Base-by-base conservation (phyloP, 2,888 invertebrate genomes). In the Agrochola lychnidis region DNA sequence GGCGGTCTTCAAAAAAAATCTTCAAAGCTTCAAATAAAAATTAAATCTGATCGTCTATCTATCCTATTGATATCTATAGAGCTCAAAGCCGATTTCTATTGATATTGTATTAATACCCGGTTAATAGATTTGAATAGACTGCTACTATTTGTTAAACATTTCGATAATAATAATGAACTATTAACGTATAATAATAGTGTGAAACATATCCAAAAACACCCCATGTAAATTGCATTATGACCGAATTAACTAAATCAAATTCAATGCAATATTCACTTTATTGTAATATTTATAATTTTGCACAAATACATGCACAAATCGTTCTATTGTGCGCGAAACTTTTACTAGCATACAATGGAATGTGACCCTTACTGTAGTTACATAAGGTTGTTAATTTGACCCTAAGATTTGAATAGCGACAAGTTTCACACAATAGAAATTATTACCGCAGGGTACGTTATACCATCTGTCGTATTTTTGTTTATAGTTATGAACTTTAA, bases 391-490 rank as follows among this genome's bases (percentile, higher is more conserved):
- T 56, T 56, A 64, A 67, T 83, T 85, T 81, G 76, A 86, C 81
- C 82, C 86, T 63, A 75, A 69, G 51, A 76, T 75, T 78, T 87
- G 82, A 88, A 87, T 86, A 86, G 87, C 84, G 83, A 78, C 86
- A 87, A 89, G 88, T 90, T 88, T 88, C 85, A 87, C 88, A 93
- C 91, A 93, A 94, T 89, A 89, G 89, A 89, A 91, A 89, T 53
- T 90, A 91, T 89, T 87, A 88, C 59, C 87, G 66, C 88, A 88
- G 92, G 90, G 93, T 92, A 92, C 86, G 89, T 90, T 89, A 88
- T 88, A 88, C 94, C 95, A 95, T 95, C 95, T 95, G 95, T 93
- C 93, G 90, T 87, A 86, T 90, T 89, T 90, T 88, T 91, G 90
- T 90, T 90, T 90, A 88, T 87, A 86, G 87, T 80, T 78, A 80